Evolutionary conservation across 2,888 invertebrate species (phyloP), one percentile per base, ranked within the genome.

Genomic region (Danaus chrysippus): DNA sequence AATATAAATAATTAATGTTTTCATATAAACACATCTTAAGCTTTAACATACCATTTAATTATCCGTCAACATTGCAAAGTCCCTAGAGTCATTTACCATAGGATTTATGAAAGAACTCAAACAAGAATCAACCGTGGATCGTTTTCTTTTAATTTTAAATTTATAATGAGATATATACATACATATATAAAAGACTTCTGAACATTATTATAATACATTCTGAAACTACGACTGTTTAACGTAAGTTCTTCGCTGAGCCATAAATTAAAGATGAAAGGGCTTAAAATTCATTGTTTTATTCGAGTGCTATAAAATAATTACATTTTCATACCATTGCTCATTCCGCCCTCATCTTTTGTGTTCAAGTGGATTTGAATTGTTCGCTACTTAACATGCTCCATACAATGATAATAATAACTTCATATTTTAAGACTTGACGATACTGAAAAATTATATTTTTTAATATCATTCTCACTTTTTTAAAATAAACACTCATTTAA

Each of bases 241-340:
- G 23, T 34, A 34, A 34, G 23, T 34, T 34, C 23, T 34, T 17
- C 15, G 12, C 43, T 60, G 42, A 59, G 70, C 72, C 68, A 78
- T 78, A 76, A 76, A 77, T 80, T 75, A 76, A 68, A 70, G 68
- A 67, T 71, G 70, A 52, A 57, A 56, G 56, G 69, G 75, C 73
- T 67, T 65, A 70, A 49, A 75, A 73, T 71, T 72, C 70, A 68
- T 70, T 74, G 75, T 78, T 79, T 80, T 80, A 80, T 78, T 78
- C 77, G 78, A 74, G 72, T 72, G 75, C 76, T 76, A 77, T 83
- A 80, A 82, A 83, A 80, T 83, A 83, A 83, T 83, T 83, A 83
- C 82, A 82, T 83, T 83, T 81, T 80, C 82, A 81, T 83, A 83
- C 77, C 77, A 75, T 68, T 72, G 74, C 74, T 65, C 70, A 68